Evolutionary conservation across 53 echinoderm and acorn worm species (phyloP), one percentile per base, ranked within the genome.

Genomic region (Paelopatides confundens): DNA sequence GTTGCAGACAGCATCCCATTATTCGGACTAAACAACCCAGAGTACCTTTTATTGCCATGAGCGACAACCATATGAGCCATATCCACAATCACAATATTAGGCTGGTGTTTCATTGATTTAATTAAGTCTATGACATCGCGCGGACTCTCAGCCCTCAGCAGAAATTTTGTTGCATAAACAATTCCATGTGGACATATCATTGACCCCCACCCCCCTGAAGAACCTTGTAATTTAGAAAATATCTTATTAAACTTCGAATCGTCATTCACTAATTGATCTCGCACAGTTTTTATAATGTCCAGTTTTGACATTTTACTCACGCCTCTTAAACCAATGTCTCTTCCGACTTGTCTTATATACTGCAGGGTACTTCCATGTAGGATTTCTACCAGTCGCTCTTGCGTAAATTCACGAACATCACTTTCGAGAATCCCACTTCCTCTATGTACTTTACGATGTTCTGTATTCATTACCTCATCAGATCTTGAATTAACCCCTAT

Each of bases 51-150:
- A 28, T 66, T 85, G 1, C 85, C 85, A 66, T 85, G 67, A 0
- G 85, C 85, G 0, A 66, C 85, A 24, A 85, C 85, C 85, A 85
- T 85, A 27, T 85, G 36, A 3, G 85, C 66, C 85, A 85, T 85
- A 23, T 66, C 85, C 11, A 85, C 47, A 26, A 85, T 66, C 12
- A 85, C 67, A 2, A 85, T 28, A 29, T 85, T 85, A 0, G 85
- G 85, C 0, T 21, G 4, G 15, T 66, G 31, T 27, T 66, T 43
- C 65, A 85, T 85, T 23, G 85, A 85, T 27, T 29, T 12, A 5
- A 85, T 11, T 32, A 66, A 32, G 48, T 85, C 85, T 15, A 85
- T 17, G 29, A 66, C 13, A 30, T 85, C 85, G 6, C 85, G 31
- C 4, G 85, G 85, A 34, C 85, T 85, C 29, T 85, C 85, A 30